phyloP scores from a whole-genome alignment of 2,113 vertebrate species.

The Microcebus tavaratra region DNA sequence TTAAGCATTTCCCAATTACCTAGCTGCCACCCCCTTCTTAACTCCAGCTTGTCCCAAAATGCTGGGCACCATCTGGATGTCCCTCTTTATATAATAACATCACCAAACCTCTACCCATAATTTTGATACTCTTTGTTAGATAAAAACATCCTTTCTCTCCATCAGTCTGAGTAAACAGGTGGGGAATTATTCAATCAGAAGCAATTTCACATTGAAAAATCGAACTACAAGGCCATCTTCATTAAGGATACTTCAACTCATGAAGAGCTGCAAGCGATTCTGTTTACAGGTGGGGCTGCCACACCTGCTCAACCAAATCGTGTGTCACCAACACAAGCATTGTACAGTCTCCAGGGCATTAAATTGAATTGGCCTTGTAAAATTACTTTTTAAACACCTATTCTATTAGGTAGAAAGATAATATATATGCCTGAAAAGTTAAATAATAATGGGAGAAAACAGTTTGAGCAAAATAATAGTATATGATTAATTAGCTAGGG shows the following conservation, averaged over 20 bases:
- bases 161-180: not conserved
- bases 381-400: slow-evolving; percentile 41
- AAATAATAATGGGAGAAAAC: slow-evolving; percentile 45
- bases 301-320: not conserved
- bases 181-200: not conserved
- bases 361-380: slow-evolving; percentile 15
- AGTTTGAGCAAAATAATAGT: not conserved
- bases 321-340: not conserved
- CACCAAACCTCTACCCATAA: not conserved
- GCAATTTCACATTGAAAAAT: not conserved
- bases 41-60: not conserved
- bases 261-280: not conserved
- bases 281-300: not conserved
- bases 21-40: not conserved
- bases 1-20: not conserved
- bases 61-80: not conserved
- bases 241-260: not conserved
- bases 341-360: not conserved
- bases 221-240: not conserved
- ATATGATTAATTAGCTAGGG: slow-evolving; percentile 50
- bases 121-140: not conserved
- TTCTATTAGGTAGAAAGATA: slow-evolving; percentile 41
- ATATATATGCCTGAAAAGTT: slow-evolving; percentile 24
- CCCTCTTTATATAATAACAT: not conserved
- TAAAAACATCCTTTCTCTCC: not conserved